Conservation (phyloP, 2,888 invertebrate genomes). For the Nemotelus pantherinus region DNA sequence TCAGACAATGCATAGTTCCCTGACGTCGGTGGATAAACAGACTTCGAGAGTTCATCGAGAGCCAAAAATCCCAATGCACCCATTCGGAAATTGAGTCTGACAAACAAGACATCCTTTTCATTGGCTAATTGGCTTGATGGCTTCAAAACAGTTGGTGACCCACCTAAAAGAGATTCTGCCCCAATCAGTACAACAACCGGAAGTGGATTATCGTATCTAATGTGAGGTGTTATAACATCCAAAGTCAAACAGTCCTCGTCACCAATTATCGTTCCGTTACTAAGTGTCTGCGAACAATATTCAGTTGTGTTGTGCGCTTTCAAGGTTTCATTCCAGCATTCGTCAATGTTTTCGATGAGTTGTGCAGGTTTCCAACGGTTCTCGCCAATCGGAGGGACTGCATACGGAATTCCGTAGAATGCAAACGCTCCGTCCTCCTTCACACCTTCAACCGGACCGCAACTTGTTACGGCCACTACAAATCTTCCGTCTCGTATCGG, state of each 20-base stretch:
- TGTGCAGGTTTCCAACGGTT: slow-evolving; percentile 78
- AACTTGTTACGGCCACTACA: slow-evolving; percentile 77
- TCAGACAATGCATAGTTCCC: slow-evolving; percentile 90
- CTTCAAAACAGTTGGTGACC: slow-evolving; percentile 75
- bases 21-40: slow-evolving; percentile 77
- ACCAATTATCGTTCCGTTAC: slow-evolving; percentile 74
- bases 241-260: slow-evolving; percentile 84
- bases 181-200: slow-evolving; percentile 87
- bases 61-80: slow-evolving; percentile 85
- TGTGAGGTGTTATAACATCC: slow-evolving; percentile 84
- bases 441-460: slow-evolving; percentile 82
- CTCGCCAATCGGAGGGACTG: slow-evolving; percentile 75
- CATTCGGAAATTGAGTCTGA: slow-evolving; percentile 85
- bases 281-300: slow-evolving; percentile 76
- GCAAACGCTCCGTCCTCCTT: slow-evolving; percentile 81
- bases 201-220: slow-evolving; percentile 79
- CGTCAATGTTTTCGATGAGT: slow-evolving; percentile 72
- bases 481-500: slow-evolving; percentile 78
- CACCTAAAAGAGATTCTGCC: slow-evolving; percentile 80
- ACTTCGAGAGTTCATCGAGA: slow-evolving; percentile 73
- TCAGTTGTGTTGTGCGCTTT: slow-evolving; percentile 74
- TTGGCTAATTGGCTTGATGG: slow-evolving; percentile 82
- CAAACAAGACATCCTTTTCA: slow-evolving; percentile 83
- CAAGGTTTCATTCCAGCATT: slow-evolving; percentile 83
- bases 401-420: slow-evolving; percentile 85